Evolutionary conservation across 2,888 invertebrate species (phyloP), one percentile per base, ranked within the genome.

Genomic region (Parnassius orleans): DNA sequence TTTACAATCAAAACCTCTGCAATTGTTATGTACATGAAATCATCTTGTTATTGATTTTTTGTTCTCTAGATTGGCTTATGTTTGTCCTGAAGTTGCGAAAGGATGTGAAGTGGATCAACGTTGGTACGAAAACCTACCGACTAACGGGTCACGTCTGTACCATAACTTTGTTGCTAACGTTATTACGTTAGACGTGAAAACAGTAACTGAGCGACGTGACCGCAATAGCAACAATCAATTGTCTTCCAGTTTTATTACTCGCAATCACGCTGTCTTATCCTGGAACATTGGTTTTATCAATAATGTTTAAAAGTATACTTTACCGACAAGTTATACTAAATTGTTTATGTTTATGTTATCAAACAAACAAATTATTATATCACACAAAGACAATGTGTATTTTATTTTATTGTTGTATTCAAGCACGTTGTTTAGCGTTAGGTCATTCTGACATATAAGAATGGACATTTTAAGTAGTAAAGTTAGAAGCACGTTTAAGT

Each of bases 151-250:
- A 90, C 89, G 90, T 87, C 72, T 81, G 72, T 78, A 83, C 80
- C 86, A 87, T 90, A 90, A 90, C 86, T 90, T 88, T 84, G 84
- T 84, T 84, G 82, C 81, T 88, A 87, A 87, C 86, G 84, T 87
- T 86, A 89, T 90, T 89, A 90, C 87, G 82, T 88, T 83, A 87
- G 87, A 86, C 87, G 86, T 87, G 88, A 89, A 90, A 90, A 90
- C 86, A 89, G 88, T 88, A 87, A 90, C 88, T 84, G 86, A 81
- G 82, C 83, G 79, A 90, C 90, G 90, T 90, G 90, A 89, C 86
- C 87, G 83, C 86, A 88, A 87, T 90, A 81, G 79, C 81, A 90
- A 90, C 83, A 88, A 89, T 90, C 90, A 90, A 90, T 90, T 86
- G 84, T 75, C 78, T 81, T 76, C 5, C 79, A 83, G 79, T 84